Base-by-base conservation (phyloP, 2,888 invertebrate species). In the Drosophila prolongata region DNA sequence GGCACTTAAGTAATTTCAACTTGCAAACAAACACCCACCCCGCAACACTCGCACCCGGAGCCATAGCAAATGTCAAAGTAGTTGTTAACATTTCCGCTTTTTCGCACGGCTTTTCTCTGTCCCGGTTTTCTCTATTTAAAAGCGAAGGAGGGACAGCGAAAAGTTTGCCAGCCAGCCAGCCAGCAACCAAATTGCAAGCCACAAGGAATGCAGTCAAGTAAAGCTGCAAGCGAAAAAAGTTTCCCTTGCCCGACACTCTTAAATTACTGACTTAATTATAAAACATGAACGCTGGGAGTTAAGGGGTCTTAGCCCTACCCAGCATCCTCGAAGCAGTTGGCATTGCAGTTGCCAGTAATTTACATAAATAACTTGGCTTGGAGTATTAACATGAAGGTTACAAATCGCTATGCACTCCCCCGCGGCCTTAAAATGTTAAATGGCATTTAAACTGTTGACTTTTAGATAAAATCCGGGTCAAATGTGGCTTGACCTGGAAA, bases 251-350 rank as follows among this genome's bases (percentile, higher is more conserved):
- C 72, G 82, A 87, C 82, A 87, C 83, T 87, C 82, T 87, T 79
- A 83, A 83, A 87, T 83, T 85, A 86, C 88, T 72, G 80, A 85
- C 84, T 88, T 85, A 85, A 85, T 85, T 85, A 85, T 88, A 88
- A 85, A 86, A 78, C 83, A 86, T 83, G 80, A 82, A 84, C 76
- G 86, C 57, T 53, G 65, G 78, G 73, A 73, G 76, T 60, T 46
- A 27, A 27, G 58, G 52, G 46, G 37, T 40, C 66, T 56, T 56
- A 38, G 47, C 55, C 46, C 30, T 49, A 37, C 24, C 24, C 71
- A 49, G 56, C 49, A 56, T 42, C 53, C 47, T 42, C 8, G n/a
- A 16, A 57, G 49, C 49, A 49, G 66, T 61, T 67, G 67, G 61
- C 62, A 62, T 64, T 67, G 64, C 65, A 72, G 64, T 71, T 75